Conservation (phyloP, 2,797 vertebrate genomes). For the Delichon dasypus region DNA sequence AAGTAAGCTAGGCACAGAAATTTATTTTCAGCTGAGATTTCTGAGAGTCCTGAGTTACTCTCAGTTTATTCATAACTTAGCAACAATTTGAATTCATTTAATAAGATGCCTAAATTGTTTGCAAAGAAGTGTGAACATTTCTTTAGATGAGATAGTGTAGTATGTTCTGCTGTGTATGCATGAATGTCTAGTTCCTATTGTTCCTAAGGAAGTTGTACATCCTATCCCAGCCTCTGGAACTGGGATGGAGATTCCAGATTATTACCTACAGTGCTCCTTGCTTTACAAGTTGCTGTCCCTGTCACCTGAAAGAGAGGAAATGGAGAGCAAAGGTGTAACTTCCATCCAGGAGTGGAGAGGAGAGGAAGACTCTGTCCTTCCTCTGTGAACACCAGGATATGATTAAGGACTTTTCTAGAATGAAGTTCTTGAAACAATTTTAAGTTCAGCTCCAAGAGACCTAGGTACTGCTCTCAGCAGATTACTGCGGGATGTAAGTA, state of each 20-base stretch:
- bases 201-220: not conserved
- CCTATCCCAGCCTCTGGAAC: not conserved
- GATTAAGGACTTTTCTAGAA: not conserved
- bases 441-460: not conserved
- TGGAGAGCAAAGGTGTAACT: not conserved
- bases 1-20: not conserved
- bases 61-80: not conserved
- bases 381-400: not conserved
- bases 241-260: not conserved
- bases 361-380: not conserved
- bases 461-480: rapidly evolving
- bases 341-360: not conserved
- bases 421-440: not conserved
- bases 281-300: not conserved
- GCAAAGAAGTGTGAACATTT: not conserved
- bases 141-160: not conserved
- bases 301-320: not conserved
- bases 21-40: not conserved
- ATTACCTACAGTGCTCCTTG: not conserved
- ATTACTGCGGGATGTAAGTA: not conserved
- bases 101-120: not conserved
- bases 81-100: not conserved
- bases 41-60: not conserved
- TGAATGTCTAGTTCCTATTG: not conserved
- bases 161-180: rapidly evolving